phyloP scores from a whole-genome alignment of 1,140 invertebrate species.

The Copidosoma floridanum region DNA sequence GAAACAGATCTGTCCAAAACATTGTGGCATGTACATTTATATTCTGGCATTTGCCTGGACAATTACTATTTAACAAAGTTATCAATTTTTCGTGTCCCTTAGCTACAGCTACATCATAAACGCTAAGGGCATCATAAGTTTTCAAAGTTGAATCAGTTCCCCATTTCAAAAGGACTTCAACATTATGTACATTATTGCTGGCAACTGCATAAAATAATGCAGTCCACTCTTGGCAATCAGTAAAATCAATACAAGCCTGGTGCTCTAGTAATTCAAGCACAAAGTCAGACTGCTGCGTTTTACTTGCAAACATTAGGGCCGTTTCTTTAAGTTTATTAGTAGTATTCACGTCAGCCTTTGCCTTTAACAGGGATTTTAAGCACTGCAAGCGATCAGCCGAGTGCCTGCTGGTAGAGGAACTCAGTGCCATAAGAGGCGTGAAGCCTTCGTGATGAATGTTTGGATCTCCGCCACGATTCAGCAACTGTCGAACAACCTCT shows the following conservation, averaged over 20 bases:
- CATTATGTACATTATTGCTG: slow-evolving; percentile 53
- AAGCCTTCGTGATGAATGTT: slow-evolving; percentile 57
- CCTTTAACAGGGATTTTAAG: slow-evolving; percentile 39
- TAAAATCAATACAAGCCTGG: slow-evolving; percentile 55
- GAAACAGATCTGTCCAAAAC: slow-evolving; percentile 46
- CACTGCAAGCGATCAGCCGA: slow-evolving; percentile 34
- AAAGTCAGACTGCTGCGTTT: slow-evolving; percentile 47
- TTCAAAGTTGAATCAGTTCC: slow-evolving; percentile 52
- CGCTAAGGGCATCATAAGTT: slow-evolving; percentile 48
- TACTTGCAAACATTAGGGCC: slow-evolving; percentile 59
- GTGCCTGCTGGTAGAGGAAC: slow-evolving; percentile 29
- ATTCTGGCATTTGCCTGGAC: slow-evolving; percentile 16
- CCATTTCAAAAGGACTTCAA: slow-evolving; percentile 54
- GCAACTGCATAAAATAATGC: slow-evolving; percentile 58
- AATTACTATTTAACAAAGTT: slow-evolving; percentile 27
- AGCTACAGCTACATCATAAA: slow-evolving; percentile 50
- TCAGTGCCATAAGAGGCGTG: slow-evolving; percentile 58
- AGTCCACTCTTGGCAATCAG: slow-evolving; percentile 57
- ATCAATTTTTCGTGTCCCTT: slow-evolving; percentile 53
- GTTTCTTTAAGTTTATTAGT: slow-evolving; percentile 52
- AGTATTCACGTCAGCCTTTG: slow-evolving; percentile 42
- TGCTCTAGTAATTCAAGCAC: slow-evolving; percentile 53
- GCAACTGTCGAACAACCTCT: slow-evolving; percentile 40
- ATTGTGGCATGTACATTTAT: slow-evolving; percentile 20
- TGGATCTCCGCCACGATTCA: slow-evolving; percentile 45